A percentile compares a stretch with the other conserved stretches of the same genome.
Conservation (phyloP, 1,140 invertebrate genomes). For the Achroia grisella region DNA sequence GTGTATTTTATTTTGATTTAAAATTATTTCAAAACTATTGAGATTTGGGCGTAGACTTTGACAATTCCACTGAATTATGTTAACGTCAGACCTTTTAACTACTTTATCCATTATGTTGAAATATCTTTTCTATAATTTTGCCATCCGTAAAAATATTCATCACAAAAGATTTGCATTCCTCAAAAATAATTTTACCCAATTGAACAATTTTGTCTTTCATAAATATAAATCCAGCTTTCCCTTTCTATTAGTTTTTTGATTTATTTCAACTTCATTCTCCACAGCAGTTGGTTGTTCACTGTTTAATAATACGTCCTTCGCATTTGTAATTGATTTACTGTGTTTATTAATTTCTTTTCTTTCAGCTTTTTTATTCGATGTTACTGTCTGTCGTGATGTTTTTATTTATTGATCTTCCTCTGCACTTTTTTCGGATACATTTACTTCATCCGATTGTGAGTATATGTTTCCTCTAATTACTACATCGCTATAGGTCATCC, state of each 20-base stretch:
- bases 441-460: background rate
- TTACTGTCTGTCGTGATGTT: background rate
- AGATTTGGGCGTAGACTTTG: constrained; percentile 11
- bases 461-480: background rate
- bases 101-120: constrained; percentile 8
- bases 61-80: constrained; percentile 15
- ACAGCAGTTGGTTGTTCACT: background rate
- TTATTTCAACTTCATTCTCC: background rate
- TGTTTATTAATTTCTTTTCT: background rate
- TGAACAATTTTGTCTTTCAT: background rate
- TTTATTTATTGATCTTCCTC: too few relatives aligned
- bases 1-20: constrained; percentile 17
- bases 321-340: background rate
- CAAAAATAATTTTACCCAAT: background rate
- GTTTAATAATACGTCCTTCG: background rate
- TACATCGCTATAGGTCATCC: background rate
- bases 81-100: background rate
- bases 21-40: too few relatives aligned
- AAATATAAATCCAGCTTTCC: background rate
- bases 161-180: constrained; percentile 6
- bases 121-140: background rate
- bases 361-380: background rate
- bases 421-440: background rate
- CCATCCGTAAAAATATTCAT: constrained; percentile 3
- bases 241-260: background rate